Base-by-base conservation (phyloP, 2,113 vertebrate genomes). In the Tor tambroides region DNA sequence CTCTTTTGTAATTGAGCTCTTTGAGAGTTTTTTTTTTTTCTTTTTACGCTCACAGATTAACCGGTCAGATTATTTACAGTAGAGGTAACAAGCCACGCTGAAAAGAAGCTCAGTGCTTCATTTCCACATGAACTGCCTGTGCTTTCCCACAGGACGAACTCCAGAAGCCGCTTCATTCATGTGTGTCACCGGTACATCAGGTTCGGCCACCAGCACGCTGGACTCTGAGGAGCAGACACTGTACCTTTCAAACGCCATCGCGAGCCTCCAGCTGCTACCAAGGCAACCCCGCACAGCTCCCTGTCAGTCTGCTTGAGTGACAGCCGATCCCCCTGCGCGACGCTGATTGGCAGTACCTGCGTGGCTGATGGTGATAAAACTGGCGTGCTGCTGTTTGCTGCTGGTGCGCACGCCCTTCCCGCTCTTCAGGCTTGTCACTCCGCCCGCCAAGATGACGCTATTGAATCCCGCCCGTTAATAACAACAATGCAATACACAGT, bases 241-340 rank as follows among this genome's bases (percentile, higher is more conserved):
- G 78, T 71, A 86, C 80, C 79, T 83, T 89, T 87, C 76, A 80
- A 82, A 82, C 59, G 49, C 26, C 86, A 83, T 65, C 46, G n/a
- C 72, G 61, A 87, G 79, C 80, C 86, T 84, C 89, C 86, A 88
- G 80, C 86, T 88, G 86, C 89, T 85, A 38, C 88, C 88, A 89
- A 72, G 51, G 49, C 72, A 90, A 90, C 83, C 83, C 83, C 7
- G 87, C 54, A 56, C 74, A 89, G 83, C 80, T 67, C 69, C 75
- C 83, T 88, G 89, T 87, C 83, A 63, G 80, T 90, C 89, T 83
- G 74, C 15, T 7, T 90, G 89, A 90, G 65, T 89, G 89, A 88
- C 89, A 87, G 86, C 67, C 15, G 51, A 88, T 90, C 83, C 83
- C 89, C 89, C 43, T 15, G 38, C 5, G 43, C 56, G 43, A 32